Conservation (phyloP, 2,888 invertebrate species). For the Pseudeuparius sepicola region DNA sequence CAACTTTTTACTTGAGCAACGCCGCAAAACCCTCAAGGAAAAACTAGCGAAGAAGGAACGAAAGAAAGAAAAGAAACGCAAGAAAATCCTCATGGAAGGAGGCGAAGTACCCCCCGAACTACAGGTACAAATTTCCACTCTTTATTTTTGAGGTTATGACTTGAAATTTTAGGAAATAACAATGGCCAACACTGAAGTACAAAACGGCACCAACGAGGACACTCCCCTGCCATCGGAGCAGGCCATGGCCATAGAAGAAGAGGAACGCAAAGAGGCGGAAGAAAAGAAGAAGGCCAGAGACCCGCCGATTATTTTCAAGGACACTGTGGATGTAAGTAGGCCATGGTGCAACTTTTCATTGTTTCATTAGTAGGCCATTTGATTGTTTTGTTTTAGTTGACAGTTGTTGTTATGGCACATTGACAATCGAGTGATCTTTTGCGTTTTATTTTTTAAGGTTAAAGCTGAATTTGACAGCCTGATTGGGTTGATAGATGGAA, state of each 20-base stretch:
- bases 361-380: too few relatives aligned
- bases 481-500: slow-evolving; percentile 56
- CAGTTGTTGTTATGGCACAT: neutral
- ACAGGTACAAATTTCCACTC: slow-evolving; percentile 24
- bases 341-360: too few relatives aligned
- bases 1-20: slow-evolving; percentile 57
- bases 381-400: too few relatives aligned
- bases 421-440: too few relatives aligned
- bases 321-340: slow-evolving; percentile 56
- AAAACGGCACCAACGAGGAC: slow-evolving; percentile 36
- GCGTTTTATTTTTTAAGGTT: slow-evolving; percentile 46
- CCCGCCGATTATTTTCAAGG: slow-evolving; percentile 71
- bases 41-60: slow-evolving; percentile 63
- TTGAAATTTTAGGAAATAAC: slow-evolving; percentile 4
- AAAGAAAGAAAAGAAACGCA: slow-evolving; percentile 60
- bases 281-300: slow-evolving; percentile 61
- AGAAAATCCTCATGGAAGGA: slow-evolving; percentile 46
- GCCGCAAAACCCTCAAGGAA: slow-evolving; percentile 58
- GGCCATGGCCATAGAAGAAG: slow-evolving; percentile 48
- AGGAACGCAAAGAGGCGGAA: slow-evolving; percentile 56
- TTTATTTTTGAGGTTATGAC: slow-evolving; percentile 1
- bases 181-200: slow-evolving; percentile 35
- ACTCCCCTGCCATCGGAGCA: slow-evolving; percentile 42
- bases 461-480: slow-evolving; percentile 65
- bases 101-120: slow-evolving; percentile 31